These are phyloP conservation scores for Patella depressa DNA, from an alignment of 2,888 invertebrate species.

Conservation along the genomic window DNA sequence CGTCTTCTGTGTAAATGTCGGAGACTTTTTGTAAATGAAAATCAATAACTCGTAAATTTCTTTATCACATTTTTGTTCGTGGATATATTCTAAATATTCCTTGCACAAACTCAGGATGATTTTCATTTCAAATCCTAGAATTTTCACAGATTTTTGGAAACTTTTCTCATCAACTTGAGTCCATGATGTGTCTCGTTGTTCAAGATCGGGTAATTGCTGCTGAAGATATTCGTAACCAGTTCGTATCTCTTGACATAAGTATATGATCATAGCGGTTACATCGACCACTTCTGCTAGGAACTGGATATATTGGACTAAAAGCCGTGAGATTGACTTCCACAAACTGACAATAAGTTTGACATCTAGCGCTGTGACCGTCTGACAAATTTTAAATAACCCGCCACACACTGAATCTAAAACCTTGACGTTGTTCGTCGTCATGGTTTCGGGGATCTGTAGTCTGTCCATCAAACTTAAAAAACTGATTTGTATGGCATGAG, in stretches of 20 bases:
- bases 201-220: conserved; percentile 46
- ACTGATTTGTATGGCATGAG: conserved; percentile 58
- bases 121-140: conserved; percentile 65
- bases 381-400: conserved; percentile 61
- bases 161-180: conserved; percentile 59
- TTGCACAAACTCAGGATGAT: conserved; percentile 58
- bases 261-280: conserved; percentile 51
- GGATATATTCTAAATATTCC: conserved; percentile 51
- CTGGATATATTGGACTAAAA: conserved; percentile 42
- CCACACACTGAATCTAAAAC: conserved; percentile 49
- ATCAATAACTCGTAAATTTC: conserved; percentile 47
- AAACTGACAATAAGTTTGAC: conserved; percentile 61
- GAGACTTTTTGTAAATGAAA: conserved; percentile 48
- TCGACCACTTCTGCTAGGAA: conserved; percentile 49
- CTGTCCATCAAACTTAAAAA: conserved; percentile 32
- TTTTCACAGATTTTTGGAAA: conserved; percentile 60
- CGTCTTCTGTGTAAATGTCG: neutral
- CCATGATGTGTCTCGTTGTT: conserved; percentile 26
- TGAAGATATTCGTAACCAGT: conserved; percentile 55
- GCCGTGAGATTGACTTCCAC: conserved; percentile 65
- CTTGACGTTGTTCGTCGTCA: conserved; percentile 20
- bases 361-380: conserved; percentile 60
- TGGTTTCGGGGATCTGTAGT: conserved; percentile 7
- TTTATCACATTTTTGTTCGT: conserved; percentile 36
- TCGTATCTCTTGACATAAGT: conserved; percentile 54